Evolutionary conservation across 2,888 invertebrate genomes (phyloP).

Genomic region (Nomada lathburiana): DNA sequence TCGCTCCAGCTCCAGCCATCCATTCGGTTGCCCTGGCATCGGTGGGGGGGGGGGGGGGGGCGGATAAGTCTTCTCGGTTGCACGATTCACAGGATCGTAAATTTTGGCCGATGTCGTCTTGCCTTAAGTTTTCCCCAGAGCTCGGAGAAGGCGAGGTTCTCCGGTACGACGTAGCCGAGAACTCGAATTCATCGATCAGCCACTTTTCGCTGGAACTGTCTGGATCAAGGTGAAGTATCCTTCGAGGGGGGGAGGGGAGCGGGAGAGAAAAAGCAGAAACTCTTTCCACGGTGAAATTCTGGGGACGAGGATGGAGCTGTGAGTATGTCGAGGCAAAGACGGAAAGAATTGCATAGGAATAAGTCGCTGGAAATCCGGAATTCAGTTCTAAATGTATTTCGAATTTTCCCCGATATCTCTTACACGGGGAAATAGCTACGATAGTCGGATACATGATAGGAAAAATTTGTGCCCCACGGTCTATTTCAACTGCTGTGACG

Average conservation of each 20-base stretch:
- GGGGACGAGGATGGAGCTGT: not conserved
- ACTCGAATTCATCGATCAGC: constrained; percentile 78
- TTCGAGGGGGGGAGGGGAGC: not conserved
- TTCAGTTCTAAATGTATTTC: constrained; percentile 36
- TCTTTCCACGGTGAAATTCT: constrained; percentile 53
- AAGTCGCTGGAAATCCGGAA: constrained; percentile 41
- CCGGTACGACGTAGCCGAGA: constrained; percentile 54
- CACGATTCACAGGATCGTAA: constrained; percentile 66
- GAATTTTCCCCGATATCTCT: constrained; percentile 18
- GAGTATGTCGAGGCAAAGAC: constrained; percentile 10
- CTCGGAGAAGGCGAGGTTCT: constrained; percentile 41
- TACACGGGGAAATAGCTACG: not conserved
- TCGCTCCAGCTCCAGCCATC: constrained; percentile 21
- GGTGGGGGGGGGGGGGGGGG: constrained; percentile 24
- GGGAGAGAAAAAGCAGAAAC: constrained; percentile 58
- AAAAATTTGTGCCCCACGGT: constrained; percentile 1
- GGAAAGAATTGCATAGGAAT: constrained; percentile 25
- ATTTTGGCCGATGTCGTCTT: constrained; percentile 60
- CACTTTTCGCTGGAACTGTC: constrained; percentile 65
- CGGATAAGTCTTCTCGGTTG: constrained; percentile 59
- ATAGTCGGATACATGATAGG: not conserved
- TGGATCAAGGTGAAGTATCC: constrained; percentile 73
- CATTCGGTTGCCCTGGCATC: constrained; percentile 10
- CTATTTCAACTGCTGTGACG: not conserved
- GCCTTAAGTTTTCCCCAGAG: constrained; percentile 66